Evolutionary conservation across 2,797 vertebrate species (phyloP), one percentile per base, ranked within the genome.

Genomic region (Bovichtus variegatus): DNA sequence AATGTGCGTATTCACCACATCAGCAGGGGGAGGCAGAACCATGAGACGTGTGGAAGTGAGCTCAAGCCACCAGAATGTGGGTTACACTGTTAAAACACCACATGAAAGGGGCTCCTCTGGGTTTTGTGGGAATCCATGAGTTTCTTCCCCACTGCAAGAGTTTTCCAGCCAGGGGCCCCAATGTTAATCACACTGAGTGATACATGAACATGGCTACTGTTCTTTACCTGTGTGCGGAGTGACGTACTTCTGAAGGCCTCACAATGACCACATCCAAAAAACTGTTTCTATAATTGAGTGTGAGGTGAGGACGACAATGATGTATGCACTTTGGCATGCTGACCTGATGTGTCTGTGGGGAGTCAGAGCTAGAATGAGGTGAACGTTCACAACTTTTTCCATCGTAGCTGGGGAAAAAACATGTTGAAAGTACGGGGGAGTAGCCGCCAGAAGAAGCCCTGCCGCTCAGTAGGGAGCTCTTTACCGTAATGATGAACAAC

Each of bases 51-150:
- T 89, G 88, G 92, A 91, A 91, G 87, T 94, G 89, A 94, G 89
- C 84, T 94, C 87, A 94, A 78, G 27, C 71, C 46, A 51, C 21
- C 82, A 89, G 87, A 93, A 95, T 93, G 91, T 80, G 70, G 58
- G 34, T 78, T 84, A 83, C 74, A 66, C 86, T 59, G 78, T 90
- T 86, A 87, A 82, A 87, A 65, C 60, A 75, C 92, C 92, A 93
- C 92, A 94, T 94, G 72, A 93, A 94, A 93, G 76, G 54, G 46
- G n/a, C 78, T 85, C 72, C 68, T 73, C 58, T 81, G 80, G 78
- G 76, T 81, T 91, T 85, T 85, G 83, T 84, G 82, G 86, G 86
- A 87, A 81, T 84, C 81, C 41, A 29, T 72, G 75, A 61, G 67
- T 69, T 77, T 66, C 51, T 68, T 18, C 16, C n/a, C 38, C 15